Percentiles rank a stretch among this genome's conserved stretches.
phyloP scores from a whole-genome alignment of 2,113 vertebrate genomes.

The Vidua macroura region DNA sequence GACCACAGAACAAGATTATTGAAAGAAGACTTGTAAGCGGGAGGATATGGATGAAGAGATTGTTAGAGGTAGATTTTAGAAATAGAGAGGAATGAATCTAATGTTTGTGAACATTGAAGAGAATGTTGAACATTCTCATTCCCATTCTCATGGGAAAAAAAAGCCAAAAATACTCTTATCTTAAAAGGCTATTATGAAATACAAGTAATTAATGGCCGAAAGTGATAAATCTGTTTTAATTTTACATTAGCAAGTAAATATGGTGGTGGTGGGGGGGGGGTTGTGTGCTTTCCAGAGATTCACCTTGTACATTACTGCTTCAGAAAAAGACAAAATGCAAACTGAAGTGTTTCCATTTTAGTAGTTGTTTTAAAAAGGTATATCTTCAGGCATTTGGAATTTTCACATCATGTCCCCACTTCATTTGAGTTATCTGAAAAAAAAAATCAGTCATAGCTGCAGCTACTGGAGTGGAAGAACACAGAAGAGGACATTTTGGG shows the following conservation, averaged over 20 bases:
- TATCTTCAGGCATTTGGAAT: background rate
- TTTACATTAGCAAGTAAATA: background rate
- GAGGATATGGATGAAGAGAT: background rate
- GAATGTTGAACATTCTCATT: background rate
- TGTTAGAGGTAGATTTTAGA: background rate
- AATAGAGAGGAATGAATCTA: background rate
- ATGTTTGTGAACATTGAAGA: background rate
- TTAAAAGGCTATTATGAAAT: background rate
- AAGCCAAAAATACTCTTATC: background rate
- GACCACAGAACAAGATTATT: background rate
- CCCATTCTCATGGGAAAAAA: background rate
- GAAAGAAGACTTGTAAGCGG: background rate
- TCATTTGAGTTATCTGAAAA: background rate
- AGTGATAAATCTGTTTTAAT: background rate
- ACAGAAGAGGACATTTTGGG: background rate
- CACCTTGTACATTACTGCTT: background rate
- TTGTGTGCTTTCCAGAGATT: background rate
- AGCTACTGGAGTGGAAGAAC: background rate
- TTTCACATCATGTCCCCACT: background rate
- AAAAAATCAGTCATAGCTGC: background rate
- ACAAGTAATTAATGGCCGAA: background rate
- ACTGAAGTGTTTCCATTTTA: background rate
- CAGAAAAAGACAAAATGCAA: background rate
- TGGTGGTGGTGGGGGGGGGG: rapidly evolving
- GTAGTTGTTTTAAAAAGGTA: background rate